A percentile compares a stretch with the other conserved stretches of the same genome.
Evolutionary conservation across 1,140 invertebrate genomes (phyloP).

Genomic region (Drosophila auraria): DNA sequence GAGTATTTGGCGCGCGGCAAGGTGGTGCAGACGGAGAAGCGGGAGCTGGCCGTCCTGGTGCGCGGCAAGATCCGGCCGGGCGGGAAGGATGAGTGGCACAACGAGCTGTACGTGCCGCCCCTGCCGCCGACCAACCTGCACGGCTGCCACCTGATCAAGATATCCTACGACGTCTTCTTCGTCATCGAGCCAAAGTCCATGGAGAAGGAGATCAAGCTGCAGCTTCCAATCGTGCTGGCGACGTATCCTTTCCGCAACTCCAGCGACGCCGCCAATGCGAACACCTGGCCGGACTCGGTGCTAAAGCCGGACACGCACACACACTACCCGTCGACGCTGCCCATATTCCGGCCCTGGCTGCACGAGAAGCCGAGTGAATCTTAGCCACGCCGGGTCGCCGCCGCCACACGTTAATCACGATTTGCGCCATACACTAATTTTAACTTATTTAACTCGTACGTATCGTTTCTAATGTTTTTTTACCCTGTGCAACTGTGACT

Average conservation of each 20-base stretch:
- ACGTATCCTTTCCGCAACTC: conserved; percentile 93
- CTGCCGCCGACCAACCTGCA: conserved; percentile 97
- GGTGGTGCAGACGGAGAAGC: conserved; percentile 93
- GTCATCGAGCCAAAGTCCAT: conserved; percentile 95
- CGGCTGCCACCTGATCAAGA: conserved; percentile 97
- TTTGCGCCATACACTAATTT: conserved; percentile 75
- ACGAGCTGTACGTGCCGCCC: conserved; percentile 96
- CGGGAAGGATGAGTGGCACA: conserved; percentile 92
- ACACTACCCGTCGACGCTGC: conserved; percentile 95
- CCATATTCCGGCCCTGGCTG: conserved; percentile 96
- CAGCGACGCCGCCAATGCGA: conserved; percentile 86
- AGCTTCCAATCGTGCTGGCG: conserved; percentile 96
- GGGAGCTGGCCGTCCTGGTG: conserved; percentile 92
- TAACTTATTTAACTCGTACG: conserved; percentile 62
- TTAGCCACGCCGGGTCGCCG: conserved; percentile 17
- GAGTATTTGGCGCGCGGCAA: conserved; percentile 95
- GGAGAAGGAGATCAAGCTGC: conserved; percentile 96
- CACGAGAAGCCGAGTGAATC: conserved; percentile 86
- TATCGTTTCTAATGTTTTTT: conserved; percentile 33
- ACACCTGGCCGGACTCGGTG: conserved; percentile 87
- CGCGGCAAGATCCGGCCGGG: conserved; percentile 94
- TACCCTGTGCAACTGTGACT: conserved; percentile 11
- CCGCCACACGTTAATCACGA: conserved; percentile 43
- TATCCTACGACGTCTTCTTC: conserved; percentile 97
- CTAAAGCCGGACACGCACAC: conserved; percentile 92